Evolutionary conservation across 2,797 vertebrate genomes (phyloP).

Genomic region (Chrosomus eos): DNA sequence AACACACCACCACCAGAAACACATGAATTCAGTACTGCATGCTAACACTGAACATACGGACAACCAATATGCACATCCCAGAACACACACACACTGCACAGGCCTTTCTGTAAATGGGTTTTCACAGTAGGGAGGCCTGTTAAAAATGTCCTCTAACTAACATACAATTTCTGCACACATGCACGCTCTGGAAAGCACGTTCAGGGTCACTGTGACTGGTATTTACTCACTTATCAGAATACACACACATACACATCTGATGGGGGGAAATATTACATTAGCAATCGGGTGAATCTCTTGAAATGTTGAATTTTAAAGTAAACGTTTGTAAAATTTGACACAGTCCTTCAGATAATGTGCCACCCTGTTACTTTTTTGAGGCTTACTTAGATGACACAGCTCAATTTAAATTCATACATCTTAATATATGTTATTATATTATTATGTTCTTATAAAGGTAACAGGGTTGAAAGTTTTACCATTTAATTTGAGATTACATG

Average conservation of each 20-base stretch:
- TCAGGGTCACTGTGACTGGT: not conserved
- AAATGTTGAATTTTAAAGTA: not conserved
- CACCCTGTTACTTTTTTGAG: not conserved
- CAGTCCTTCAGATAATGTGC: not conserved
- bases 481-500: not conserved
- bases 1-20: not conserved
- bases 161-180: not conserved
- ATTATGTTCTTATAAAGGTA: not conserved
- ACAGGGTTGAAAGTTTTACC: not conserved
- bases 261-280: not conserved
- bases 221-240: conserved; percentile 1
- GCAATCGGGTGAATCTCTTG: not conserved
- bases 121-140: not conserved
- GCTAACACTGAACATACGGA: not conserved
- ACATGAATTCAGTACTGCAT: not conserved
- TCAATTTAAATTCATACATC: not conserved
- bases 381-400: not conserved
- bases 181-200: not conserved
- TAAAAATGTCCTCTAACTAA: not conserved
- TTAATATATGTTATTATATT: not conserved
- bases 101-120: not conserved
- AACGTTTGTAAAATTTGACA: not conserved
- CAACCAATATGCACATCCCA: not conserved
- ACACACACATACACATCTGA: conserved; percentile 18
- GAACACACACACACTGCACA: not conserved